Percentiles rank a stretch among this genome's conserved stretches.
Conservation (phyloP, 2,797 vertebrate species). For the Clarias pachynema region DNA sequence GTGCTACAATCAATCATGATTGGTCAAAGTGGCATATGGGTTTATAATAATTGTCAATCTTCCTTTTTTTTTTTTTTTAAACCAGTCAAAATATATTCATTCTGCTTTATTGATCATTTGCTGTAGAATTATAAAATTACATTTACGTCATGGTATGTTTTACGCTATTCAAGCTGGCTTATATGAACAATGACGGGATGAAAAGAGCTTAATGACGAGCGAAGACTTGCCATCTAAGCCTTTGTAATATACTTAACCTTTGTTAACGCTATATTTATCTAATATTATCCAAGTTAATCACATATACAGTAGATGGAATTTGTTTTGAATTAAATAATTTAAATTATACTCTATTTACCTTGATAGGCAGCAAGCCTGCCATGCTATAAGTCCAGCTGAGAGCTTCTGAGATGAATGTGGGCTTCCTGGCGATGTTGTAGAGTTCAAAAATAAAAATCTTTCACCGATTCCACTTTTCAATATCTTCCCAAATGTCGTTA, state of each 20-base stretch:
- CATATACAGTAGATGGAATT: not conserved
- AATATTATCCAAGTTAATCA: not conserved
- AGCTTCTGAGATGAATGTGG: not conserved
- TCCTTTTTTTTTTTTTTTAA: not conserved
- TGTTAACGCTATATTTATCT: not conserved
- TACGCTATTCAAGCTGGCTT: not conserved
- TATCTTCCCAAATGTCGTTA: not conserved
- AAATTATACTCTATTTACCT: not conserved
- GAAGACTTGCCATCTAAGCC: too few relatives aligned
- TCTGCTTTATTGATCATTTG: not conserved
- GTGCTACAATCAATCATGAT: not conserved
- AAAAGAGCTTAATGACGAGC: not conserved
- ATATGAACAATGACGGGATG: not conserved
- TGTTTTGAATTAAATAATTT: not conserved
- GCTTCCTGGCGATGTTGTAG: not conserved
- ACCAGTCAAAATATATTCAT: not conserved
- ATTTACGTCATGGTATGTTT: too few relatives aligned
- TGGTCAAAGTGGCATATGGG: too few relatives aligned
- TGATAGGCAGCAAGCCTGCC: not conserved
- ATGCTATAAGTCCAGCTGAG: not conserved
- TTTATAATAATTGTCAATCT: not conserved
- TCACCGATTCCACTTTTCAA: not conserved
- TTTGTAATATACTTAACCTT: too few relatives aligned
- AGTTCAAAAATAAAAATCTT: not conserved
- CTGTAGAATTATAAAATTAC: not conserved